Evolutionary conservation across 30 jellyfish, hydroid and myxozoan genomes (phyloP).

Genomic region (Aurelia sp.): DNA sequence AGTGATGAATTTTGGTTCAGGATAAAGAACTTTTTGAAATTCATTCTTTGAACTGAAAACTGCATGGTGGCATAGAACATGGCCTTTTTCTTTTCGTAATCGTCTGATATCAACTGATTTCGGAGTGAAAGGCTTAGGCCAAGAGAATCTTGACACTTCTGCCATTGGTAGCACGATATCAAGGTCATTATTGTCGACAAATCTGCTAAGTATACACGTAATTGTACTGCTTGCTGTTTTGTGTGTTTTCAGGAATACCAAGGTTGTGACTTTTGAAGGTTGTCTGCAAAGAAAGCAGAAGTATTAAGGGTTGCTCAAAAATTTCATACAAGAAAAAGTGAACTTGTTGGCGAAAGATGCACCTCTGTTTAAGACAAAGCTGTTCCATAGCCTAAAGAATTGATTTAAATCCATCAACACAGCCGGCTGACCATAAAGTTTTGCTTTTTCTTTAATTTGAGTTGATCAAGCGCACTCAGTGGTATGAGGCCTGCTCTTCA

Average conservation of each 20-base stretch:
- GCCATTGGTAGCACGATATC: constrained; percentile 71
- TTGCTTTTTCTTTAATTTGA: too few species aligned
- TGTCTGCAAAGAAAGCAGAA: constrained; percentile 3
- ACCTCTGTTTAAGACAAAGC: too few species aligned
- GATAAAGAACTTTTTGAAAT: constrained; percentile 53
- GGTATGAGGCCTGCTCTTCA: too few species aligned
- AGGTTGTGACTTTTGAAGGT: constrained; percentile 12
- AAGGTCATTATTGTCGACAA: constrained; percentile 53
- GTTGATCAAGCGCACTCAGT: too few species aligned
- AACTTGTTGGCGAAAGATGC: too few species aligned
- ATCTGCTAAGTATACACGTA: constrained; percentile 74
- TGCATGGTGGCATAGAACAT: constrained; percentile 73
- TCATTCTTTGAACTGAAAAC: constrained; percentile 55
- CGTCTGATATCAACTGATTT: constrained; percentile 69
- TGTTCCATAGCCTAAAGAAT: too few species aligned
- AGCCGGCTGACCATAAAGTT: too few species aligned
- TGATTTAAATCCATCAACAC: too few species aligned
- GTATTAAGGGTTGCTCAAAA: too few species aligned
- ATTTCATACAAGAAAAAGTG: too few species aligned
- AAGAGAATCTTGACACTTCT: constrained; percentile 51
- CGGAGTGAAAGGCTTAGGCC: constrained; percentile 76
- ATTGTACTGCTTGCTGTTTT: constrained; percentile 87
- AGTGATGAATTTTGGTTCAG: constrained; percentile 59
- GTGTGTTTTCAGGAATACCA: constrained; percentile 83
- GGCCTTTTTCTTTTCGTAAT: constrained; percentile 58